Conservation (phyloP, 2,888 invertebrate species). For the Rapana venosa region DNA sequence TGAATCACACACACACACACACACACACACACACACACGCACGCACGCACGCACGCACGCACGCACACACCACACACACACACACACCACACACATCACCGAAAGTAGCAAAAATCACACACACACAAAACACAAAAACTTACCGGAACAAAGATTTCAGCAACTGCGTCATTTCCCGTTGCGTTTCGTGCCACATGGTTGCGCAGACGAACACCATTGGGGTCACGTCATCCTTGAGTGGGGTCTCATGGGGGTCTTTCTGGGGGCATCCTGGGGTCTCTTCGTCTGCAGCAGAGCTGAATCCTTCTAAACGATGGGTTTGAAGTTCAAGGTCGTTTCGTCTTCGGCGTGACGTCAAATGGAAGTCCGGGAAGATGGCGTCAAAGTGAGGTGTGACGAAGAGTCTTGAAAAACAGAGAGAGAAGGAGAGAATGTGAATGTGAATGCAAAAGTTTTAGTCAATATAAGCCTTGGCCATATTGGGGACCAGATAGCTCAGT, state of each 20-base stretch:
- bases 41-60: no score
- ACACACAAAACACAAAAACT: slow-evolving; percentile 7
- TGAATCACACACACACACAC: no score
- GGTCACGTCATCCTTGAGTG: slow-evolving; percentile 52
- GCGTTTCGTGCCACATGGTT: slow-evolving; percentile 99
- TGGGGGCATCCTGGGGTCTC: slow-evolving; percentile 55
- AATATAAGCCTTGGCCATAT: no score
- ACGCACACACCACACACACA: no score
- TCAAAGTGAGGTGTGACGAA: slow-evolving; percentile 83
- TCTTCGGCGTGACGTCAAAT: slow-evolving; percentile 92
- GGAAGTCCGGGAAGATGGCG: slow-evolving; percentile 94
- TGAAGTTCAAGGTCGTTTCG: slow-evolving; percentile 87
- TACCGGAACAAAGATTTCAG: slow-evolving; percentile 87
- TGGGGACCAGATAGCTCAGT: no score
- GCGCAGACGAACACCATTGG: slow-evolving; percentile 92
- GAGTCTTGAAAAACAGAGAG: slow-evolving; percentile 54
- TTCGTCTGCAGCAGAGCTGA: slow-evolving; percentile 64
- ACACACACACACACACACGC: no score
- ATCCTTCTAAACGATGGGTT: slow-evolving; percentile 62
- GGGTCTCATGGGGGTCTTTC: not conserved
- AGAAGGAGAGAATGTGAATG: not conserved
- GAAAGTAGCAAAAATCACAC: not conserved
- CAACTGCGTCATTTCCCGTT: slow-evolving; percentile 85
- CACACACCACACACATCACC: no score
- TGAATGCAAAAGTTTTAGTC: no score